phyloP scores from a whole-genome alignment of 2,888 invertebrate species.

The Acrocyrtus sp. region DNA sequence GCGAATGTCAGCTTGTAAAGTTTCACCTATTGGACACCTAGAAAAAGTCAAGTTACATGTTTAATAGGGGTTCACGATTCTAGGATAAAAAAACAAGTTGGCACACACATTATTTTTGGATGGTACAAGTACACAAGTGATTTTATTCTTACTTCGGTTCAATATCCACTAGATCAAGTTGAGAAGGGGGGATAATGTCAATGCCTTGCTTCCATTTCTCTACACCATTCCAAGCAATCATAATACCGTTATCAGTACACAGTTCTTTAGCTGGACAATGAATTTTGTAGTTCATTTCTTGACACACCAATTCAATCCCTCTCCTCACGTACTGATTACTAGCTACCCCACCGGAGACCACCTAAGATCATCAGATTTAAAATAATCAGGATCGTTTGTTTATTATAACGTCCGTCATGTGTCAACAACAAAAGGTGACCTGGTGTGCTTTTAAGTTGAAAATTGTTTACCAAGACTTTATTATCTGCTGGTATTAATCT shows the following conservation, averaged over 20 bases:
- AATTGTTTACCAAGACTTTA: conserved; percentile 53
- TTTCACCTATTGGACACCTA: conserved; percentile 73
- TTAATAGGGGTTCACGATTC: neutral
- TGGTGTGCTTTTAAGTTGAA: neutral
- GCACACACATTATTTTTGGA: neutral
- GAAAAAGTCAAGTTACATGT: conserved; percentile 33
- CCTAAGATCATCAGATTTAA: no score
- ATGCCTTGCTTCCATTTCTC: conserved; percentile 75
- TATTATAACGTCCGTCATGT: neutral
- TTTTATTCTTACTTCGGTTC: conserved; percentile 68
- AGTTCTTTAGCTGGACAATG: conserved; percentile 82
- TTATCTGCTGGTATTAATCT: conserved; percentile 71
- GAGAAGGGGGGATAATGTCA: conserved; percentile 67
- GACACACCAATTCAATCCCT: conserved; percentile 76
- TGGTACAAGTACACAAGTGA: neutral
- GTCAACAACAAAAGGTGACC: neutral
- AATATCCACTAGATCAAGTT: conserved; percentile 73
- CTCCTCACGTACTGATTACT: conserved; percentile 85
- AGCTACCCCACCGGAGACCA: conserved; percentile 97
- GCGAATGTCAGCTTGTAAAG: conserved; percentile 71
- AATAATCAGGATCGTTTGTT: neutral
- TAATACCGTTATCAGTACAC: conserved; percentile 98
- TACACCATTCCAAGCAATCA: conserved; percentile 99
- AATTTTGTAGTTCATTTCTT: conserved; percentile 74
- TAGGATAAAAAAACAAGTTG: neutral